Evolutionary conservation across 2,797 vertebrate genomes (phyloP).

Genomic region (Takifugu rubripes): DNA sequence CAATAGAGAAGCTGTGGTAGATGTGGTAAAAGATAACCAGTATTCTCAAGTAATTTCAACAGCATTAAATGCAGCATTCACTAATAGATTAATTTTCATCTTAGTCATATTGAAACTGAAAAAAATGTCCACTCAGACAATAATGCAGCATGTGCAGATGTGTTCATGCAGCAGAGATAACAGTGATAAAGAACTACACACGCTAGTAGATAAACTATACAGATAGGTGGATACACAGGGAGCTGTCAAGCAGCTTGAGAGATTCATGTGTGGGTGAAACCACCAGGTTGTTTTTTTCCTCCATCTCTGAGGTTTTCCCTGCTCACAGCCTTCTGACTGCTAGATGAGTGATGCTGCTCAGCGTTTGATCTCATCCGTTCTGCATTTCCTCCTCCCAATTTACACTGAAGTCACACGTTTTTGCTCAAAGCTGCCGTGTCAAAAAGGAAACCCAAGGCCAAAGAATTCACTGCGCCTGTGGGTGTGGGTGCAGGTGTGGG

Average conservation of each 20-base stretch:
- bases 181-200: too few species aligned
- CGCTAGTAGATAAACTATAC: not conserved
- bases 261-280: constrained; percentile 43
- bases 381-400: constrained; percentile 14
- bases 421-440: not conserved
- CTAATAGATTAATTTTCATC: too few species aligned
- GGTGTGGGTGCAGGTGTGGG: not conserved
- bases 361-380: constrained; percentile 34
- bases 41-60: too few species aligned
- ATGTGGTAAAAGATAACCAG: too few species aligned
- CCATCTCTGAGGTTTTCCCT: constrained; percentile 36
- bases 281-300: constrained; percentile 43
- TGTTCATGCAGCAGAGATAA: too few species aligned
- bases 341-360: constrained; percentile 20
- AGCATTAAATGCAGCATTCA: too few species aligned
- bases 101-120: too few species aligned
- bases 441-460: not conserved
- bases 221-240: constrained; percentile 8
- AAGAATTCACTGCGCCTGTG: not conserved
- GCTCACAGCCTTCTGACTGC: constrained; percentile 12
- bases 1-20: too few species aligned
- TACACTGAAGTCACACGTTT: not conserved
- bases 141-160: too few species aligned
- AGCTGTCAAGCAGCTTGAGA: constrained; percentile 1
- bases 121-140: too few species aligned